Base-by-base conservation (phyloP, 2,113 vertebrate species). In the Dolichotis patagonum region DNA sequence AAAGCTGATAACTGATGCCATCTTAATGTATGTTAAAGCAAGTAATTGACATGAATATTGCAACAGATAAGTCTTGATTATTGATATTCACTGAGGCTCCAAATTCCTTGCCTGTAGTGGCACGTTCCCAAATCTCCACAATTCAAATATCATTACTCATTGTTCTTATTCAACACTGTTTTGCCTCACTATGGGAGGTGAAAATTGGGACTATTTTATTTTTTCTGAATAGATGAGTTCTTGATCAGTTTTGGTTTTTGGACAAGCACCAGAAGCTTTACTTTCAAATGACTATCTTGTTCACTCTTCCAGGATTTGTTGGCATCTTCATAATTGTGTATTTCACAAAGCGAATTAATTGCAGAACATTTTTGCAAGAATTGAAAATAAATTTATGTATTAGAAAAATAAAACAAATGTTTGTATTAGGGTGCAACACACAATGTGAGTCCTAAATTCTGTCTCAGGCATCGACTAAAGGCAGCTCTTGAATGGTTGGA, bases 81-180 rank as follows among this genome's bases (percentile, higher is more conserved):
- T 4, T 38, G 7, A 5, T 0, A 16, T 35, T 67, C 69, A 8
- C 30, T 0, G 24, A 38, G 38, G 26, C 62, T 49, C 88, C 38
- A 16, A 24, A 19, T 35, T 38, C 85, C 60, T 35, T 22, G 5
- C 7, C 0, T 4, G 8, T 11, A 0, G 4, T 8, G 3, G 38
- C 7, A 9, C 14, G 0, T 46, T n/a, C 54, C 52, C 43, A 69
- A 14, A 22, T 26, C 26, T 8, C 38, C 32, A 17, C 52, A 49
- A 28, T 6, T 5, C 69, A n/a, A 30, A 19, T 0, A n/a, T 46
- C 52, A 4, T 3, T 20, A 9, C 1, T 17, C 4, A 62, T 7
- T 4, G 5, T 41, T 80, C 65, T 82, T 52, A 35, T 12, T 13
- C 1, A 38, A 4, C 22, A 9, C 30, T 10, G 7, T 26, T 63